Evolutionary conservation across 2,113 vertebrate genomes (phyloP), one percentile per base, ranked within the genome.

Genomic region (Glareola pratincola): DNA sequence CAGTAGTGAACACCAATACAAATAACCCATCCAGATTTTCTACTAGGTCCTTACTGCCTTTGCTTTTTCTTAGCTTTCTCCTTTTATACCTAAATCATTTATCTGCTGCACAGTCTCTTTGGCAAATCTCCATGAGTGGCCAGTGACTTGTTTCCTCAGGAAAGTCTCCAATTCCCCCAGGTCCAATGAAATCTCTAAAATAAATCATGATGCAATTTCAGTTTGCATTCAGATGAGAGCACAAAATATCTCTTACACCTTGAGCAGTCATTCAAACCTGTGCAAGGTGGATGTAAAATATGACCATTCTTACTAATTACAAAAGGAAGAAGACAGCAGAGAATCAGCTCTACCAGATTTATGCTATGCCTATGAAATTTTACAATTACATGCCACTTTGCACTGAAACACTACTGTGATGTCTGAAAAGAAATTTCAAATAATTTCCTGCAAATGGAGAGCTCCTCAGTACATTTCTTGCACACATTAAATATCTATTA

Each of bases 201-300:
- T 47, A 94, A 94, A 84, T 92, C 59, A 86, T 27, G n/a, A 74
- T 51, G 43, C 27, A 51, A 60, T 50, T 94, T 88, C 82, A 69
- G 63, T 74, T 88, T 92, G 75, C 88, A 94, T 88, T 90, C n/a
- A 74, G 71, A 92, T 60, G 75, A 77, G 85, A 94, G 71, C 50
- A 53, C 24, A 67, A 79, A 48, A 19, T 24, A 48, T 69, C 36
- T 57, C 90, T 90, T 66, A 59, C 47, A 76, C 63, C 75, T 79
- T 66, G 39, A 94, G 71, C 74, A 85, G 93, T 84, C 68, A 91
- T 63, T 92, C 80, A 94, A 77, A 91, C 30, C 68, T 48, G 16
- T 63, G 63, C 30, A 53, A 77, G 67, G 26, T 67, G 32, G 29
- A 83, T 69, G n/a, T 78, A 78, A 81, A 95, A 81, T 16, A 43